Base-by-base conservation (phyloP, 2,113 vertebrate species). In the Lethenteron camtschaticum region DNA sequence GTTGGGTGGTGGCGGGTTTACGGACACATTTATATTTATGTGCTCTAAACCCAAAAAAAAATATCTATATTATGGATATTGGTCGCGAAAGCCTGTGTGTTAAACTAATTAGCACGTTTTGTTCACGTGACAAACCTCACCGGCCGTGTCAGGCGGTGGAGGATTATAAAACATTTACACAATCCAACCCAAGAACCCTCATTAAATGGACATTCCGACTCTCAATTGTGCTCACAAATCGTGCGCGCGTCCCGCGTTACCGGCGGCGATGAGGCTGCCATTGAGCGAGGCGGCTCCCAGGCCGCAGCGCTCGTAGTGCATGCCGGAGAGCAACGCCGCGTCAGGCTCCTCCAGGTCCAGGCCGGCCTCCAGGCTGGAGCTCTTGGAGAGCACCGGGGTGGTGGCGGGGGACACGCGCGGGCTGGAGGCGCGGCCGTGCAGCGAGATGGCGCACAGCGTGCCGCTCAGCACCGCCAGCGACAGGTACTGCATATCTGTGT, bases 381-480 rank as follows among this genome's bases (percentile, higher is more conserved):
- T 66, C 63, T 66, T 66, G 63, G 63, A 66, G 24, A 66, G 63
- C 63, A 66, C 63, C n/a, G 63, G 63, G 1, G 63, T 66, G 63
- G n/a, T 24, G 9, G 63, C 24, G n/a, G 63, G 63, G n/a, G 63
- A 66, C n/a, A 24, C n/a, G 8, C 63, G 63, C 63, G n/a, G 63
- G 63, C 63, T 66, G 63, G 9, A 66, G 24, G 63, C n/a, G n/a
- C 63, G 63, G 9, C 63, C n/a, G 24, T 66, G 63, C 63, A 66
- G 24, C n/a, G 63, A 66, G n/a, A 66, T 66, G 63, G 63, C 63
- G 24, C 63, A 66, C 10, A 66, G 63, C 9, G 63, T 16, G 63
- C 63, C 63, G 24, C 63, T 24, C n/a, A 66, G 63, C 63, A 66
- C 63, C n/a, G 63, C 63, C 63, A 66, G 63, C n/a, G n/a, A 66